These are phyloP conservation scores for Hestina assimilis DNA, from an alignment of 1,140 invertebrate genomes.

Conservation along the genomic window DNA sequence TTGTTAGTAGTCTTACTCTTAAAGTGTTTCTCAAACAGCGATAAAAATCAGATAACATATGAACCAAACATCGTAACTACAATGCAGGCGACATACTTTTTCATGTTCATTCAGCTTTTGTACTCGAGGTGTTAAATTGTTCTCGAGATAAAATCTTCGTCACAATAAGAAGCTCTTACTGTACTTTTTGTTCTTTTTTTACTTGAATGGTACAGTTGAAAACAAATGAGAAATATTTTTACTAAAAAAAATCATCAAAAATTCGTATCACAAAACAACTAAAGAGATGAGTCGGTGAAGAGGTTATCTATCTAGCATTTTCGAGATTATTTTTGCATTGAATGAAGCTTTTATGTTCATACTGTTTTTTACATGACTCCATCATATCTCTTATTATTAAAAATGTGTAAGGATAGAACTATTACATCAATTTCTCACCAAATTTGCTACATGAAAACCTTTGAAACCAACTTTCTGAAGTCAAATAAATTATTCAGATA, in stretches of 20 bases:
- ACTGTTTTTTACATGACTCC: too few relatives aligned
- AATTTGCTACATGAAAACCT: too few relatives aligned
- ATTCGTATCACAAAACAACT: too few relatives aligned
- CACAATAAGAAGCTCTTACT: slow-evolving; percentile 27
- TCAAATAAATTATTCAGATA: background rate
- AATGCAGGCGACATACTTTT: slow-evolving; percentile 34
- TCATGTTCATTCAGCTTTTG: slow-evolving; percentile 37
- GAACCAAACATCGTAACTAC: slow-evolving; percentile 22
- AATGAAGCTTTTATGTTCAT: too few relatives aligned
- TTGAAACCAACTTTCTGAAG: too few relatives aligned
- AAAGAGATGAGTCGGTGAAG: too few relatives aligned
- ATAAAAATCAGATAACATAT: slow-evolving; percentile 21
- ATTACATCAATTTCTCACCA: too few relatives aligned
- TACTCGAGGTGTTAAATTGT: slow-evolving; percentile 42
- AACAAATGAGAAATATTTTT: slow-evolving; percentile 11
- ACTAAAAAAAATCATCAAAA: slow-evolving; percentile 1
- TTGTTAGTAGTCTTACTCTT: slow-evolving; percentile 7
- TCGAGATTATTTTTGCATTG: too few relatives aligned
- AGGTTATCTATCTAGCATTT: too few relatives aligned
- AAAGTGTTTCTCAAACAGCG: slow-evolving; percentile 14
- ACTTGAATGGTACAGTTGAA: slow-evolving; percentile 21
- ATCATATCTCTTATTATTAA: too few relatives aligned
- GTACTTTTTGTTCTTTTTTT: slow-evolving; percentile 21
- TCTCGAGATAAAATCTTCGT: slow-evolving; percentile 33
- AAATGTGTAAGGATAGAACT: too few relatives aligned